Conservation (phyloP, 2,797 vertebrate genomes). For the Rhynchonycteris naso region DNA sequence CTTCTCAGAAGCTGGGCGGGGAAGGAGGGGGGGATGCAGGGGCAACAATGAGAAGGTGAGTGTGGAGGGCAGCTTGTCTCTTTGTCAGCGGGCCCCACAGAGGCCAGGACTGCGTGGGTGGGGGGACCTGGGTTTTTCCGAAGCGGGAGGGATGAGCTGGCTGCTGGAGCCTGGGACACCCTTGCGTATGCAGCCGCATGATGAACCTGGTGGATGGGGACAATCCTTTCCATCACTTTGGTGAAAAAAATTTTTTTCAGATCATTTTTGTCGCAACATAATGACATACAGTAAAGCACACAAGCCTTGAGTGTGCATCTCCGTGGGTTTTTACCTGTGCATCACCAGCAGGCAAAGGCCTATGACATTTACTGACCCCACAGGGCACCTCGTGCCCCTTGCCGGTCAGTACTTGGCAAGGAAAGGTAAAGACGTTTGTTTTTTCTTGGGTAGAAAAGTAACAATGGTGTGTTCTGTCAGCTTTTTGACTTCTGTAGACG, state of each 20-base stretch:
- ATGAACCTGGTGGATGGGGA: not conserved
- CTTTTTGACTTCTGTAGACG: not conserved
- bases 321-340: not conserved
- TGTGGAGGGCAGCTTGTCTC: not conserved
- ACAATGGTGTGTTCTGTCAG: accelerated
- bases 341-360: not conserved
- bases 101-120: not conserved
- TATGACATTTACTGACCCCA: not conserved
- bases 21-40: not conserved
- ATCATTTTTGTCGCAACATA: not conserved
- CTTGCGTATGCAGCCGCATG: not conserved
- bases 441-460: not conserved
- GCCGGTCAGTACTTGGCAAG: not conserved
- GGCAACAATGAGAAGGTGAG: not conserved
- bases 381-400: not conserved
- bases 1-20: not conserved
- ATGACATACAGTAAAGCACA: not conserved
- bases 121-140: accelerated
- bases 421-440: not conserved
- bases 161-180: not conserved
- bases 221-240: not conserved
- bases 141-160: not conserved
- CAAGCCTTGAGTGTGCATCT: accelerated
- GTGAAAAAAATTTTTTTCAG: not conserved
- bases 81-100: not conserved